phyloP scores from a whole-genome alignment of 2,888 invertebrate genomes.

The Ennomos quercinarius region DNA sequence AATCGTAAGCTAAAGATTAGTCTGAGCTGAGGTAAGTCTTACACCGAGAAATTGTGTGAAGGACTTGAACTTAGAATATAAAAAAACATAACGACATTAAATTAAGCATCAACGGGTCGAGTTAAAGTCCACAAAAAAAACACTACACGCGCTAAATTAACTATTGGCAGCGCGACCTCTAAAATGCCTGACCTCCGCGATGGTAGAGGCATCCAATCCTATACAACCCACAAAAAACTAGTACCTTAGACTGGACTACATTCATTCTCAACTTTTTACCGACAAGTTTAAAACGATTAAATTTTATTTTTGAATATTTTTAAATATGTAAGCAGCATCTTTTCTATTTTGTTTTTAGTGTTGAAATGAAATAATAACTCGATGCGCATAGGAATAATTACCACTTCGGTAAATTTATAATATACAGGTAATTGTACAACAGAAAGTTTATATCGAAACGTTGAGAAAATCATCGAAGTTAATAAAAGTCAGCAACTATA shows the following conservation, averaged over 20 bases:
- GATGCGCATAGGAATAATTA: conserved; percentile 16
- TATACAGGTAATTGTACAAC: conserved; percentile 17
- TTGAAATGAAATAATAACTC: conserved; percentile 19
- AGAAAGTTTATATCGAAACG: conserved; percentile 27
- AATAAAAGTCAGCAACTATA: conserved; percentile 32
- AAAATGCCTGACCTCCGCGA: no score
- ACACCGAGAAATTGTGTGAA: conserved; percentile 15
- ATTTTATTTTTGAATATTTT: conserved; percentile 21
- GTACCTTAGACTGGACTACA: no score
- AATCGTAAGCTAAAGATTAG: conserved; percentile 27
- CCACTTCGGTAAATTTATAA: conserved; percentile 15
- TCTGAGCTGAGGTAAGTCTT: conserved; percentile 12
- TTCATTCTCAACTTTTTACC: no score
- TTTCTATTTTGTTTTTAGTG: conserved; percentile 22
- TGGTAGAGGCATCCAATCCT: no score
- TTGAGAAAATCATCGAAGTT: conserved; percentile 28
- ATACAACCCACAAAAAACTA: no score
- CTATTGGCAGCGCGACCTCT: no score
- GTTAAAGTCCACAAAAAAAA: no score
- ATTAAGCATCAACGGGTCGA: no score
- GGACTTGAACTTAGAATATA: neutral
- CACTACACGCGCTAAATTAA: no score
- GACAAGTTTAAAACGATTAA: no score
- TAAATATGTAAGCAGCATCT: conserved; percentile 23
- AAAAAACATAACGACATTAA: no score